These are phyloP conservation scores for Clivina fossor DNA, from an alignment of 2,888 invertebrate genomes.

Conservation along the genomic window DNA sequence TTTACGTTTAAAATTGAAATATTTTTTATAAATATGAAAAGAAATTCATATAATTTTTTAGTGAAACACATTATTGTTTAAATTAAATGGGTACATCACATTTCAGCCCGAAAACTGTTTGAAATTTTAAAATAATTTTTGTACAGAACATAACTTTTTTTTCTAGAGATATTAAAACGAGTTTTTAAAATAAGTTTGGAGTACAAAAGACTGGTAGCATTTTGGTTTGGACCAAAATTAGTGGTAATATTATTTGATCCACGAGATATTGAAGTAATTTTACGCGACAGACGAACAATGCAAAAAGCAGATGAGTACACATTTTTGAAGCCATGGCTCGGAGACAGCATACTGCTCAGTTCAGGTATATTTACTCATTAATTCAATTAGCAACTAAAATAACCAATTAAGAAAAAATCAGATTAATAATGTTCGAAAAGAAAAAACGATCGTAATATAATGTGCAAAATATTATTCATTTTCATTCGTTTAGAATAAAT, in stretches of 20 bases:
- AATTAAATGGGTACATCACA: no score
- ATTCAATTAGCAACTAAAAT: neutral
- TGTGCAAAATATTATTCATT: no score
- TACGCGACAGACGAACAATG: constrained; percentile 36
- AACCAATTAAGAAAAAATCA: no score
- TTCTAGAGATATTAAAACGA: constrained; percentile 34
- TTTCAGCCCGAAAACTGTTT: no score
- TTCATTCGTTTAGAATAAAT: no score
- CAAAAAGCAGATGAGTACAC: constrained; percentile 42
- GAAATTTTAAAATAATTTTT: no score
- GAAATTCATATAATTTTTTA: no score
- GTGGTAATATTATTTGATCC: constrained; percentile 39
- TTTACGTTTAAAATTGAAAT: no score
- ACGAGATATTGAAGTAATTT: constrained; percentile 39
- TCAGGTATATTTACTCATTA: constrained; percentile 32
- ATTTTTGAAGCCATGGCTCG: constrained; percentile 41
- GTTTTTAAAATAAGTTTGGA: constrained; percentile 20
- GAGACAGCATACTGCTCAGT: constrained; percentile 41
- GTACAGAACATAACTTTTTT: neutral
- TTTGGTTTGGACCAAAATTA: constrained; percentile 42
- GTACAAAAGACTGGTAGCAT: constrained; percentile 37
- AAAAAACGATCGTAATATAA: no score
- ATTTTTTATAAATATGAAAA: no score
- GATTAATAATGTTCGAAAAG: no score
- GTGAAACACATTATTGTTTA: no score